These are phyloP conservation scores for Squalus acanthias DNA, from an alignment of 2,797 vertebrate species.

Conservation along the genomic window DNA sequence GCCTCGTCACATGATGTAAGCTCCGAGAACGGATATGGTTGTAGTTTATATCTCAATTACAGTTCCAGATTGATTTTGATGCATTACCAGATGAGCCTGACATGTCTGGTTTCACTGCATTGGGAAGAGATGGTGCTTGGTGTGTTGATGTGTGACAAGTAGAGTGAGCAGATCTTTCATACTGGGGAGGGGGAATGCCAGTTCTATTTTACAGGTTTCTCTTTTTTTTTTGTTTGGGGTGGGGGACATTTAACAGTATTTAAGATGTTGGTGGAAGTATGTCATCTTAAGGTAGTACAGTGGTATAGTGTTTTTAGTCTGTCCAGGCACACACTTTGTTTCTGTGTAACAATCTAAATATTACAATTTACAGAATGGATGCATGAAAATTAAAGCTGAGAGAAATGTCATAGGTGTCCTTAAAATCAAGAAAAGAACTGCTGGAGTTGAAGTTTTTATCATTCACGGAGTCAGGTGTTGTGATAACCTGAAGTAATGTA, in stretches of 20 bases:
- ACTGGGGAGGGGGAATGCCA: neutral
- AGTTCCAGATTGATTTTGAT: slow-evolving; percentile 32
- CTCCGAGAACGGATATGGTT: neutral
- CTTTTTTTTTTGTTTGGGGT: neutral
- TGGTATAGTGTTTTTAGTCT: neutral
- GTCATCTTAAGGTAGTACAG: neutral
- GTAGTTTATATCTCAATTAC: slow-evolving; percentile 12
- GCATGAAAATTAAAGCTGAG: neutral
- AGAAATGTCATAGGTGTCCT: neutral
- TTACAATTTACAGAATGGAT: neutral
- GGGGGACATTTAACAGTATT: neutral
- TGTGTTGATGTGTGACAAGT: neutral
- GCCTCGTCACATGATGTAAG: slow-evolving; percentile 24
- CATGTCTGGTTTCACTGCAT: neutral
- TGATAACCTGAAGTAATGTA: neutral
- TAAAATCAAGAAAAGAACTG: neutral
- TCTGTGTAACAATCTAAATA: neutral
- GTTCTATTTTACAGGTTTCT: neutral
- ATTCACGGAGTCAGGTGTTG: neutral
- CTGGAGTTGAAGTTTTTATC: neutral
- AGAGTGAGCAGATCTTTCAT: neutral
- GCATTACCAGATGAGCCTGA: slow-evolving; percentile 15
- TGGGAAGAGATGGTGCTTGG: neutral
- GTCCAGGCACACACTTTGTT: neutral
- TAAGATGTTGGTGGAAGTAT: neutral